phyloP scores from a whole-genome alignment of 2,888 invertebrate genomes.

The Quadroppia sp. region DNA sequence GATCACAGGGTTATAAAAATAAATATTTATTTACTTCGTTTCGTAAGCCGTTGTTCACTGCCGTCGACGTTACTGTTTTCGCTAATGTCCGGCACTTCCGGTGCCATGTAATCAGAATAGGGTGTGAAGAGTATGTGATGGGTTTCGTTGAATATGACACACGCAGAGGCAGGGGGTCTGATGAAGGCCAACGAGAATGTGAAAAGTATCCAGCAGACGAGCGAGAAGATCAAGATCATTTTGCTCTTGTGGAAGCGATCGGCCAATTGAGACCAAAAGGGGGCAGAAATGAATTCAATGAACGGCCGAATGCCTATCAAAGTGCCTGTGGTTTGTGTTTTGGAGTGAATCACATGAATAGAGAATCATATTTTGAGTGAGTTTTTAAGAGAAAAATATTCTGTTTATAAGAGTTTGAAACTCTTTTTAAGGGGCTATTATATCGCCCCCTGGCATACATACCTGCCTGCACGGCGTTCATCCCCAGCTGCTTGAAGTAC shows the following conservation, averaged over 20 bases:
- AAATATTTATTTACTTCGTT: too few species aligned
- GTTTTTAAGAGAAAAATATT: too few species aligned
- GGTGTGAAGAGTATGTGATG: slow-evolving; percentile 56
- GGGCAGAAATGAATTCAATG: slow-evolving; percentile 93
- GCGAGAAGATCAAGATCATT: slow-evolving; percentile 77
- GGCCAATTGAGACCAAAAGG: slow-evolving; percentile 95
- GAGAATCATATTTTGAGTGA: too few species aligned
- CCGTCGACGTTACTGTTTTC: neutral
- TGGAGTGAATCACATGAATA: too few species aligned
- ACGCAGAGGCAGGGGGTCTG: slow-evolving; percentile 86
- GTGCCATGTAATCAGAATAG: slow-evolving; percentile 39
- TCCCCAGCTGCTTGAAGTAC: slow-evolving; percentile 99
- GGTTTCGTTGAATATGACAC: slow-evolving; percentile 64
- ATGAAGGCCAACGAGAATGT: slow-evolving; percentile 93
- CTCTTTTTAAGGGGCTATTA: too few species aligned
- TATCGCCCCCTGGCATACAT: too few species aligned
- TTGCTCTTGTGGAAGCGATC: slow-evolving; percentile 80
- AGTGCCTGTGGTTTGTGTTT: too few species aligned
- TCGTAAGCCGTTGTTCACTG: neutral
- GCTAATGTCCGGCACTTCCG: slow-evolving; percentile 22
- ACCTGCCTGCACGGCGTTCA: slow-evolving; percentile 95
- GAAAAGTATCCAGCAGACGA: slow-evolving; percentile 93
- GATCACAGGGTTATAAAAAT: too few species aligned
- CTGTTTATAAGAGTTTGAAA: too few species aligned
- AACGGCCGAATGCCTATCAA: slow-evolving; percentile 88